A percentile compares a stretch with the other conserved stretches of the same genome.
These are phyloP conservation scores for Stenolophus ochropezus DNA, from an alignment of 2,888 invertebrate genomes.

Conservation along the genomic window DNA sequence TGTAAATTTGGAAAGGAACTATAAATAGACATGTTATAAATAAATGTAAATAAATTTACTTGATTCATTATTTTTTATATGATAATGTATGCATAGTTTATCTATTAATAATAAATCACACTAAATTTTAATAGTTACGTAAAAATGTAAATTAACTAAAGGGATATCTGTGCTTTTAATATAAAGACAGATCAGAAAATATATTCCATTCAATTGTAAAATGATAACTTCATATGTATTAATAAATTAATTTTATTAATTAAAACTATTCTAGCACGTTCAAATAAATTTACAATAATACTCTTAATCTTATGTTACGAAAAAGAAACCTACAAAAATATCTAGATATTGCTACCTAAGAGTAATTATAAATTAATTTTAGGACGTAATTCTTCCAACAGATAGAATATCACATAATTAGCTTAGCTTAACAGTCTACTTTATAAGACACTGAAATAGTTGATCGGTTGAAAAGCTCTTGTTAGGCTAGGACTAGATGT, in stretches of 20 bases:
- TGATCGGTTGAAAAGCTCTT: conserved; percentile 20
- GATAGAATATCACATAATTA: conserved; percentile 30
- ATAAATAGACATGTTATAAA: too few relatives aligned
- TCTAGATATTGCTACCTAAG: conserved; percentile 9
- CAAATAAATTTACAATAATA: conserved; percentile 17
- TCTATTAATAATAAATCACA: too few relatives aligned
- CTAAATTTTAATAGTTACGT: too few relatives aligned
- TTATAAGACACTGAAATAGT: conserved; percentile 19
- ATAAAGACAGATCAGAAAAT: too few relatives aligned
- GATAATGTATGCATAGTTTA: too few relatives aligned
- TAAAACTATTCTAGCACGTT: background rate
- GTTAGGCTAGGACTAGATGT: background rate
- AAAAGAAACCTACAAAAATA: conserved; percentile 27
- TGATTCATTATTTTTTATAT: too few relatives aligned
- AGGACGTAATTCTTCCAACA: conserved; percentile 23
- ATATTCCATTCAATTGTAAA: background rate
- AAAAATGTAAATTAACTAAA: too few relatives aligned
- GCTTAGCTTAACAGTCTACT: conserved; percentile 30
- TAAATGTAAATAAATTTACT: too few relatives aligned
- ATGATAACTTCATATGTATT: background rate
- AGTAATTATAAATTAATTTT: conserved; percentile 16
- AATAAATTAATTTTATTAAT: conserved; percentile 34
- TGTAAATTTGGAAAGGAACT: too few relatives aligned
- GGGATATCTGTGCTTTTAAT: too few relatives aligned
- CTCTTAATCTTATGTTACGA: background rate